Base-by-base conservation (phyloP, 53 echinoderm and acorn worm genomes). In the Pentamera pediparva region DNA sequence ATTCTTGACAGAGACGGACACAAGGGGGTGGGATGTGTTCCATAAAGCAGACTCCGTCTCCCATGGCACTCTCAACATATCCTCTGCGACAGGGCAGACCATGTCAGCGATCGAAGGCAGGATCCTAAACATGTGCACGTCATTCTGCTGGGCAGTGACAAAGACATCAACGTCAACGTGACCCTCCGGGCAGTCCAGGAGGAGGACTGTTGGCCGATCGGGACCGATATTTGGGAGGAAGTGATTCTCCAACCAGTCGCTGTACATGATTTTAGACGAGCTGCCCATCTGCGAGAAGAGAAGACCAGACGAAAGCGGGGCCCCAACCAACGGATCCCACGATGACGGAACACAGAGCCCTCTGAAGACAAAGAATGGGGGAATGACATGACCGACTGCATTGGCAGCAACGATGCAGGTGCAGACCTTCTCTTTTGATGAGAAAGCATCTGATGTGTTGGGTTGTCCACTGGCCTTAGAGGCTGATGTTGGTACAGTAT, bases 211-310 rank as follows among this genome's bases (percentile, higher is more conserved):
- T 13, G 84, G 84, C 2, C 84, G 70, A 25, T 78, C 59, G 1
- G 45, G 11, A 30, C 78, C 78, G 28, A 84, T 57, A 26, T 78
- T 70, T 24, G 53, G 41, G 10, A 78, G 11, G 33, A 84, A 78
- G 62, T 84, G 84, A 25, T 78, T 52, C 64, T 84, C 84, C 62
- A 78, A 39, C 84, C 84, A 84, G 31, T 71, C 62, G 39, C 78
- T 64, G 74, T 78, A 84, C 39, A 59, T 70, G 1, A 71, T 73
- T 39, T 72, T 61, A 5, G 39, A 76, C n/a, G 62, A 32, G 35
- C 73, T 62, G 4, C 78, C 78, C 72, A 59, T 73, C 56, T 78
- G 71, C 0, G 78, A 60, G 27, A 78, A 62, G 32, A 84, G 52
- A 5, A 50, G 56, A 31, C 78, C 74, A 0, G 84, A 78, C 32